Base-by-base conservation (phyloP, 2,888 invertebrate genomes). In the Mythimna impura region DNA sequence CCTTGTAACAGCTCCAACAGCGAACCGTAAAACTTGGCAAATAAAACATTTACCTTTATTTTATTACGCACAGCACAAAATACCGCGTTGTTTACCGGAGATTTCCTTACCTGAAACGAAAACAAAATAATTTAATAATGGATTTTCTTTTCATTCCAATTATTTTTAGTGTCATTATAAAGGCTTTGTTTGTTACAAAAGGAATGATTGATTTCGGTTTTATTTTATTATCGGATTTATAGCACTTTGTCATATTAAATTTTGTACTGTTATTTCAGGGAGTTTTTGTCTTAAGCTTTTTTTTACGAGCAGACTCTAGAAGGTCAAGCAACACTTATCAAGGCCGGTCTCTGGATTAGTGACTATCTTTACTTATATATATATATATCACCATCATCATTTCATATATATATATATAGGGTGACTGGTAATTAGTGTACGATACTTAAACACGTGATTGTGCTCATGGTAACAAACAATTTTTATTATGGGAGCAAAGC, bases 11-110 rank as follows among this genome's bases (percentile, higher is more conserved):
- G 43, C 14, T 43, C 14, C 43, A 43, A 65, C 73, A 83, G 22
- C 47, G 60, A 57, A 47, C 54, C 66, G 50, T 83, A 79, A 83
- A 82, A 75, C 50, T 55, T 65, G 25, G 60, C 57, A 66, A 78
- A 78, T 83, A 83, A 82, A 81, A 73, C 71, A 57, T 83, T 85
- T 85, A 85, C 84, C 83, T 82, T 74, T 52, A 68, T 81, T 76
- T 83, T 79, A 78, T 82, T 73, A 30, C 43, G 50, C 66, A 22
- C 60, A 61, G 72, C 66, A 73, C 58, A 66, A 66, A 84, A 73
- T 60, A n/a, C 40, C 7, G 5, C 5, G 50, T 30, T 47, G 63
- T 75, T 76, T 72, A 73, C 61, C 9, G 55, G 22, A 73, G 55
- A 47, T 55, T 63, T 14, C 58, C 85, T 85, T 85, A 85, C 84